Base-by-base conservation (phyloP, 2,113 vertebrate genomes). In the Solea solea region DNA sequence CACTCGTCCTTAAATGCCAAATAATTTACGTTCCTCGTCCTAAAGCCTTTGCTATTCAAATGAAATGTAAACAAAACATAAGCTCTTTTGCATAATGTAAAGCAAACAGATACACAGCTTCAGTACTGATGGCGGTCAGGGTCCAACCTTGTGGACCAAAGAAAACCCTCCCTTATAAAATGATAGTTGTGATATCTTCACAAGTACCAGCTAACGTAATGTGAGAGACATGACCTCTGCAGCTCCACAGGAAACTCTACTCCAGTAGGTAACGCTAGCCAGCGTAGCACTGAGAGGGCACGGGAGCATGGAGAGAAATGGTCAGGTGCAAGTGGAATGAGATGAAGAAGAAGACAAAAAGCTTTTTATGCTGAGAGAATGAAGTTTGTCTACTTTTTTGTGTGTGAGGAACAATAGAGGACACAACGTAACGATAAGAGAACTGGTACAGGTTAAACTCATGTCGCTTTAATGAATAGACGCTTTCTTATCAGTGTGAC, bases 211-310 rank as follows among this genome's bases (percentile, higher is more conserved):
- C 51, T 34, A 68, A 74, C n/a, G 89, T 77, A 89, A 91, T 6
- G 46, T 65, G 85, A 91, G 90, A 80, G 49, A 73, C 27, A 3
- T 76, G 76, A 82, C 53, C 53, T 60, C 62, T 7, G 41, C 56
- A 39, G 67, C 41, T 55, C 56, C 2, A n/a, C 42, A 53, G 64
- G 89, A 89, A 92, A 93, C 87, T 16, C 55, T 69, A 92, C 78
- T 81, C 90, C 62, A 13, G 16, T 45, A 64, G 72, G 84, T 80
- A 86, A 90, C 2, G 77, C 55, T 76, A 80, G 75, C 83, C 76
- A 41, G 68, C 74, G 66, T 69, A 57, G 59, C 67, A 54, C 12
- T 0, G 9, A 55, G 51, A 42, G 66, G 57, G 72, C 49, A 62
- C 34, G 1, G 50, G 67, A 80, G 70, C 73, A 60, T 50, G 67